Conservation (phyloP, 2,797 vertebrate genomes). For the Halcyon badia region DNA sequence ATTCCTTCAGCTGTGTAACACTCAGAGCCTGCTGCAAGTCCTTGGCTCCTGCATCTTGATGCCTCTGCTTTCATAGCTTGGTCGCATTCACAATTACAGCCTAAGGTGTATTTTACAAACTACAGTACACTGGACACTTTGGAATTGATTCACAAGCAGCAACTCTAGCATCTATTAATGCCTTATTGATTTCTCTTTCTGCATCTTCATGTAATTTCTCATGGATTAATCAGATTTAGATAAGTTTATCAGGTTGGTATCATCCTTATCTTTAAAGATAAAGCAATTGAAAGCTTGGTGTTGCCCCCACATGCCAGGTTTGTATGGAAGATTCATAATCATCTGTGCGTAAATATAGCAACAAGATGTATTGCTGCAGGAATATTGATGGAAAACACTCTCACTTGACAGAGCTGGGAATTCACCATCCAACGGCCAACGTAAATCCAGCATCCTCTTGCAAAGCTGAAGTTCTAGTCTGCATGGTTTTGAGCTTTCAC, state of each 20-base stretch:
- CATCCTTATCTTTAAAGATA: not conserved
- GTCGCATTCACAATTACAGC: not conserved
- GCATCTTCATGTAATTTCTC: not conserved
- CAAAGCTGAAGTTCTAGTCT: not conserved
- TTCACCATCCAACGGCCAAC: not conserved
- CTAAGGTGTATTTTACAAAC: not conserved
- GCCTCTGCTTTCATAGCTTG: not conserved
- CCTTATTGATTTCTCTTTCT: not conserved
- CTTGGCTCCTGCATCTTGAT: not conserved
- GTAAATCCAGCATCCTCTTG: not conserved
- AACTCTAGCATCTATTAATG: not conserved
- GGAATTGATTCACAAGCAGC: not conserved
- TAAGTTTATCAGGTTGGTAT: not conserved
- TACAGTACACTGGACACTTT: not conserved
- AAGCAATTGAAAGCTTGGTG: not conserved
- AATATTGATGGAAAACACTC: not conserved
- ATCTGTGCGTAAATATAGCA: not conserved
- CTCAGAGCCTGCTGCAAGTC: not conserved
- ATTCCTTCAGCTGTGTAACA: not conserved
- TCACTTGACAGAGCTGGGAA: not conserved
- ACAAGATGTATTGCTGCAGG: fast-evolving
- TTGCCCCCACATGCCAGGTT: not conserved
- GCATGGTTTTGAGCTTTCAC: not conserved
- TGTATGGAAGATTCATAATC: not conserved
- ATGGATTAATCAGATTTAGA: not conserved